Percentiles rank a stretch among this genome's conserved stretches.
Conservation (phyloP, 2,797 vertebrate species). For the Cetoscarus ocellatus region DNA sequence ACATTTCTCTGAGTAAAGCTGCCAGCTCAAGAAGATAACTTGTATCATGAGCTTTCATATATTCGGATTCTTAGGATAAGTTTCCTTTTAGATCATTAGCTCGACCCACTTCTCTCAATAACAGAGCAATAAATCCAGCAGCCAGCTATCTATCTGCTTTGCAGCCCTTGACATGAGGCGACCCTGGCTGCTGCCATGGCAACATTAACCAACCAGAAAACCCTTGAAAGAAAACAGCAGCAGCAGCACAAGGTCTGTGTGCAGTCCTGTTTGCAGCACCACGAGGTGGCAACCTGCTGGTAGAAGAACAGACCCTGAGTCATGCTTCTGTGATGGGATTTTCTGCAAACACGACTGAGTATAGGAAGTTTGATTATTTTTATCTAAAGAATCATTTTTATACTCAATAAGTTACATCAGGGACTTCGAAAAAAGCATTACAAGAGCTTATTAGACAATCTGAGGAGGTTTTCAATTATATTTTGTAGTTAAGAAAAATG, state of each 20-base stretch:
- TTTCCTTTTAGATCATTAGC: slow-evolving; percentile 5
- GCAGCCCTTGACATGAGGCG: slow-evolving; percentile 60
- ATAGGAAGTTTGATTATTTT: neutral
- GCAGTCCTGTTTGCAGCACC: slow-evolving; percentile 44
- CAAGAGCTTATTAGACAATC: neutral
- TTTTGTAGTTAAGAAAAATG: neutral
- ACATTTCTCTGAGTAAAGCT: slow-evolving; percentile 7
- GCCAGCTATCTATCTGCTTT: slow-evolving; percentile 27
- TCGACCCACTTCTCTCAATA: slow-evolving; percentile 17
- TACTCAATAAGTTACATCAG: neutral
- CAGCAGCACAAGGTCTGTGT: slow-evolving; percentile 51
- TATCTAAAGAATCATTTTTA: neutral
- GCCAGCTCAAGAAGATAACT: neutral
- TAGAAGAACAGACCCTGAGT: slow-evolving; percentile 41
- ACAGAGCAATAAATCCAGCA: slow-evolving; percentile 40
- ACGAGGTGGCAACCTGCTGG: slow-evolving; percentile 47
- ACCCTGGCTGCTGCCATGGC: slow-evolving; percentile 60
- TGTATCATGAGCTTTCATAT: slow-evolving; percentile 1
- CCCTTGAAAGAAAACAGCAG: slow-evolving; percentile 50
- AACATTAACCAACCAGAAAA: slow-evolving; percentile 57
- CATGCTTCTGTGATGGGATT: slow-evolving; percentile 8
- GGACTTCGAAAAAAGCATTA: neutral
- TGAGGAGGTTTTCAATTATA: neutral
- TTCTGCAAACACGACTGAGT: neutral
- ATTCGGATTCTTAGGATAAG: neutral